A percentile compares a stretch with the other conserved stretches of the same genome.
phyloP scores from a whole-genome alignment of 30 jellyfish, hydroid and myxozoan species.

The Hydractinia symbiolongicarpus region DNA sequence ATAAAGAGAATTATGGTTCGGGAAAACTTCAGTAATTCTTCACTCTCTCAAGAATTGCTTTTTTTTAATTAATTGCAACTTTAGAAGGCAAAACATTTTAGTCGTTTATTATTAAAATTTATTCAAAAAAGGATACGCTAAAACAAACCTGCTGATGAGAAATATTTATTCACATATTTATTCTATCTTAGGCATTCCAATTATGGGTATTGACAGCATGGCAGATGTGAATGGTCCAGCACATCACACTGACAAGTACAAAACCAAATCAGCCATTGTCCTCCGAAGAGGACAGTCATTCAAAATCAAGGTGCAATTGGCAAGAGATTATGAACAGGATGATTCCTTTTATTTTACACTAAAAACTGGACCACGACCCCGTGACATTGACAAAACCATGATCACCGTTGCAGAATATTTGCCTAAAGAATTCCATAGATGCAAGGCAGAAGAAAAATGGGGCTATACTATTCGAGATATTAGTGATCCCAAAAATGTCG shows the following conservation, averaged over 20 bases:
- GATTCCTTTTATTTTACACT: slow-evolving; percentile 59
- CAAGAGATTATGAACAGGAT: slow-evolving; percentile 47
- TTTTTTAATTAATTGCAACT: too few relatives aligned
- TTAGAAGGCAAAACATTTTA: too few relatives aligned
- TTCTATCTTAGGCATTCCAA: slow-evolving; percentile 45
- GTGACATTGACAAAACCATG: slow-evolving; percentile 55
- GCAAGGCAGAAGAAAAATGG: slow-evolving; percentile 19
- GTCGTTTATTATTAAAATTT: neutral
- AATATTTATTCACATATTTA: neutral
- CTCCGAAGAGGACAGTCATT: slow-evolving; percentile 81
- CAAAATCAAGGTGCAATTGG: slow-evolving; percentile 44
- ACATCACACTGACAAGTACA: slow-evolving; percentile 73
- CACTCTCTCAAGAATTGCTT: too few relatives aligned
- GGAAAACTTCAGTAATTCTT: too few relatives aligned
- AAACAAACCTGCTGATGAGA: neutral
- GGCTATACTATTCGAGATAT: slow-evolving; percentile 12
- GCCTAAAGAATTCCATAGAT: neutral
- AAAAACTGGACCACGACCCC: slow-evolving; percentile 50
- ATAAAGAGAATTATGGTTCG: too few relatives aligned
- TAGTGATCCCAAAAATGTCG: slow-evolving; percentile 21
- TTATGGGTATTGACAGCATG: slow-evolving; percentile 43
- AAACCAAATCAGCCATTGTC: slow-evolving; percentile 35
- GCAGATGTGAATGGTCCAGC: slow-evolving; percentile 33
- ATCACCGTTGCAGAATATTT: slow-evolving; percentile 28
- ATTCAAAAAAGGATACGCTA: neutral